These are phyloP conservation scores for Choristoneura fumiferana DNA, from an alignment of 1,140 invertebrate species.

Conservation along the genomic window DNA sequence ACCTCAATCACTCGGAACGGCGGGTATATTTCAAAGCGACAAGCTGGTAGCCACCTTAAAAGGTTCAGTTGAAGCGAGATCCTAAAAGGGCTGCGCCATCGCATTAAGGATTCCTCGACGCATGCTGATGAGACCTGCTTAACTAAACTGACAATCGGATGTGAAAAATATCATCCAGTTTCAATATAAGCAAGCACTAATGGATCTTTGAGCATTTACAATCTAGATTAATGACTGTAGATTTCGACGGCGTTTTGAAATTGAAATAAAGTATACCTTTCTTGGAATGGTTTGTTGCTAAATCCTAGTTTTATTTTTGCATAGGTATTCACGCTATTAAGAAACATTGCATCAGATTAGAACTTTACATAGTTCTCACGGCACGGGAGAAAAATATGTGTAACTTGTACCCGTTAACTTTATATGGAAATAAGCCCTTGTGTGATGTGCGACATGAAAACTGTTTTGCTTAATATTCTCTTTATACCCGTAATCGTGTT, in stretches of 20 bases:
- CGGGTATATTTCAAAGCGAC: conserved; percentile 29
- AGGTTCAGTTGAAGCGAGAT: conserved; percentile 26
- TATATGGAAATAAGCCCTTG: not conserved
- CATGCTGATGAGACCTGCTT: conserved; percentile 36
- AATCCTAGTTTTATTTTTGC: not conserved
- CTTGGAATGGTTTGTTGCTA: not conserved
- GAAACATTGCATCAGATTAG: not conserved
- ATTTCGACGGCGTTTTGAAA: conserved; percentile 8
- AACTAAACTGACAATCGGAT: conserved; percentile 36
- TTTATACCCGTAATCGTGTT: not conserved
- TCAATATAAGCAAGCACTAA: conserved; percentile 5
- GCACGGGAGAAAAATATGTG: not conserved
- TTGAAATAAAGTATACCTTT: not conserved
- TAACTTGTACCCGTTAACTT: not conserved
- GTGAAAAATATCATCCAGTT: conserved; percentile 22
- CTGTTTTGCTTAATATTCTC: not conserved
- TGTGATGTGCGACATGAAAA: not conserved
- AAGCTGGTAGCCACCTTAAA: conserved; percentile 35
- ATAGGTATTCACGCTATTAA: not conserved
- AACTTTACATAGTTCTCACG: not conserved
- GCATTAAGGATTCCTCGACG: conserved; percentile 35
- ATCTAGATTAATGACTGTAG: conserved; percentile 2
- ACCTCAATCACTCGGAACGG: conserved; percentile 28
- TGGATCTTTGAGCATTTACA: not conserved
- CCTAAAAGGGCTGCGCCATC: conserved; percentile 32